phyloP scores from a whole-genome alignment of 2,888 invertebrate species.

The Odiellus spinosus region DNA sequence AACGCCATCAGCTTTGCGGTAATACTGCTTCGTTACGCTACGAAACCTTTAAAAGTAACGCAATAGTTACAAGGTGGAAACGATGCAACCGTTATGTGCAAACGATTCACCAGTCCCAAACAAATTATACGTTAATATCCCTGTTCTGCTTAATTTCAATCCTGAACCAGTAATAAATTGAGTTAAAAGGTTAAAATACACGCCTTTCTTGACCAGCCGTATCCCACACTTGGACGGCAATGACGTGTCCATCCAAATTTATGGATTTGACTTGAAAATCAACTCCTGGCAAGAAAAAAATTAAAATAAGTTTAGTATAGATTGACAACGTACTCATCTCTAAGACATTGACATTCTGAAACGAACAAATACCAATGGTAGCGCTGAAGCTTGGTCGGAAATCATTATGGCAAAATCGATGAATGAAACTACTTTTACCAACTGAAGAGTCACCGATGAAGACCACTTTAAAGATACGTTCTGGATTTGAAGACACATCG shows the following conservation, averaged over 20 bases:
- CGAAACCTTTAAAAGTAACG: constrained; percentile 32
- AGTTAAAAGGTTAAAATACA: not conserved
- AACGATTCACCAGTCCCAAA: not conserved
- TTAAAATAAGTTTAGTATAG: not conserved
- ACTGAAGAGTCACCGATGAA: constrained; percentile 40
- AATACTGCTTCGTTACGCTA: constrained; percentile 40
- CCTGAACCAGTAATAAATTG: constrained; percentile 16
- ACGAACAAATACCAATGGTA: constrained; percentile 32
- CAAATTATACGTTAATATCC: not conserved
- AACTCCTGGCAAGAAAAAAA: constrained; percentile 28
- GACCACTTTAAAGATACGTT: constrained; percentile 38
- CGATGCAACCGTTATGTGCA: no score
- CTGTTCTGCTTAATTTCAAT: constrained; percentile 2
- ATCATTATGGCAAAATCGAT: constrained; percentile 36
- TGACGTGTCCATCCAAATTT: constrained; percentile 26
- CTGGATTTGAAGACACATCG: constrained; percentile 20
- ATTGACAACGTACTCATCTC: no score
- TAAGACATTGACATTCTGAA: no score
- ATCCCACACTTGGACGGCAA: constrained; percentile 37
- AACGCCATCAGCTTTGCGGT: constrained; percentile 40
- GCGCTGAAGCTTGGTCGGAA: constrained; percentile 37
- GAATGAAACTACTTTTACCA: constrained; percentile 39
- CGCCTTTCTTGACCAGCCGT: constrained; percentile 40
- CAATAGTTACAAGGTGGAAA: no score
- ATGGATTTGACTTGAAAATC: constrained; percentile 38